These are phyloP conservation scores for Chroicocephalus ridibundus DNA, from an alignment of 2,113 vertebrate species.

Conservation along the genomic window DNA sequence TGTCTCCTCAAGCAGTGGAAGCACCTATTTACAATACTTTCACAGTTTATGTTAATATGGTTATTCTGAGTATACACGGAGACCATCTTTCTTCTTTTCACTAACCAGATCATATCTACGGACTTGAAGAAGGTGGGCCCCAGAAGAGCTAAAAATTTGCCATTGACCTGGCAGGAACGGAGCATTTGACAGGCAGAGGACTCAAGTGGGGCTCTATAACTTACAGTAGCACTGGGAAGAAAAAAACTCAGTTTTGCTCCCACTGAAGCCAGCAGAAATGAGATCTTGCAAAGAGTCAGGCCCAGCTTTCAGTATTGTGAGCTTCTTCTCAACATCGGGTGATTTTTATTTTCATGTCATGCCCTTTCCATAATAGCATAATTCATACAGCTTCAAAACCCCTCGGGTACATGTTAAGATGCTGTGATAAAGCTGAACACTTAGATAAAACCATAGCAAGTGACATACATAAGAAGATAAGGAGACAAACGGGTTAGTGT, in stretches of 20 bases:
- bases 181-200: conserved; percentile 43
- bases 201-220: conserved; percentile 8
- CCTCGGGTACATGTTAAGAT: neutral
- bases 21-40: neutral
- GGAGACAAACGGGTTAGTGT: neutral
- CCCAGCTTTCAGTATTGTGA: neutral
- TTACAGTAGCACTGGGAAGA: conserved; percentile 8
- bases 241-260: neutral
- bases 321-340: conserved; percentile 14
- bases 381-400: neutral
- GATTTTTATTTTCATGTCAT: neutral
- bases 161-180: conserved; percentile 28
- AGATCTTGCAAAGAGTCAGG: neutral
- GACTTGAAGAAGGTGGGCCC: conserved; percentile 31
- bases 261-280: neutral
- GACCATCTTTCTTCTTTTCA: conserved; percentile 21
- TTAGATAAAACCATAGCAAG: neutral
- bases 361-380: neutral
- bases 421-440: neutral
- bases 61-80: neutral
- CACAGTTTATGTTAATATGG: neutral
- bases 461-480: neutral
- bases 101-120: neutral
- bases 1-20: neutral
- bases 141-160: conserved; percentile 58